These are phyloP conservation scores for Diarsia rubi DNA, from an alignment of 2,888 invertebrate species.

Conservation along the genomic window DNA sequence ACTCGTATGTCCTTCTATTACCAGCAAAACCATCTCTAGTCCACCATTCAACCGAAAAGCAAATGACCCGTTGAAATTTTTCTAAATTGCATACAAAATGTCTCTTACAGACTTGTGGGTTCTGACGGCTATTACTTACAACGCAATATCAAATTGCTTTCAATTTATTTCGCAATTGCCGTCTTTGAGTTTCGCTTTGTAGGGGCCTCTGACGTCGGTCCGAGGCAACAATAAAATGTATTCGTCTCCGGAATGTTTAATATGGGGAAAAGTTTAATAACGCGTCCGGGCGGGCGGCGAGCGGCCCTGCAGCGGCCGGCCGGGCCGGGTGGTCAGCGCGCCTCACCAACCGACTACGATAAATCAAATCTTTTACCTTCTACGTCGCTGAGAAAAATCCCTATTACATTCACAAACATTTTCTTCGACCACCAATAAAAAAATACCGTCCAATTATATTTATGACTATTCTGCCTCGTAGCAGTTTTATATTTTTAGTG, in stretches of 20 bases:
- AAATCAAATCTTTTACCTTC: conserved; percentile 90
- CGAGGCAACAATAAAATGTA: conserved; percentile 91
- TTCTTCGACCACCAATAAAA: conserved; percentile 74
- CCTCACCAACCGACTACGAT: conserved; percentile 85
- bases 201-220: conserved; percentile 91
- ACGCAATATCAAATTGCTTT: conserved; percentile 91
- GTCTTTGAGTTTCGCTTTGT: conserved; percentile 91
- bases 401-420: conserved; percentile 88
- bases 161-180: conserved; percentile 91
- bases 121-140: conserved; percentile 90
- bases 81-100: conserved; percentile 88
- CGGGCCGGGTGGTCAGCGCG: conserved; percentile 82
- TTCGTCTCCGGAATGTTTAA: conserved; percentile 92
- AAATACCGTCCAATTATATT: conserved; percentile 68
- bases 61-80: conserved; percentile 83
- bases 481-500: conserved; percentile 25
- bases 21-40: conserved; percentile 68
- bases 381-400: conserved; percentile 86
- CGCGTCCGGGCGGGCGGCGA: conserved; percentile 86
- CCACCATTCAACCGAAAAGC: conserved; percentile 71
- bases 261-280: conserved; percentile 92
- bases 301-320: conserved; percentile 70
- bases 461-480: conserved; percentile 41
- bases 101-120: conserved; percentile 85
- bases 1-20: conserved; percentile 46